Percentiles rank a stretch among this genome's conserved stretches.
These are phyloP conservation scores for Brachionus rubens DNA, from an alignment of 1,140 invertebrate genomes.

Conservation along the genomic window DNA sequence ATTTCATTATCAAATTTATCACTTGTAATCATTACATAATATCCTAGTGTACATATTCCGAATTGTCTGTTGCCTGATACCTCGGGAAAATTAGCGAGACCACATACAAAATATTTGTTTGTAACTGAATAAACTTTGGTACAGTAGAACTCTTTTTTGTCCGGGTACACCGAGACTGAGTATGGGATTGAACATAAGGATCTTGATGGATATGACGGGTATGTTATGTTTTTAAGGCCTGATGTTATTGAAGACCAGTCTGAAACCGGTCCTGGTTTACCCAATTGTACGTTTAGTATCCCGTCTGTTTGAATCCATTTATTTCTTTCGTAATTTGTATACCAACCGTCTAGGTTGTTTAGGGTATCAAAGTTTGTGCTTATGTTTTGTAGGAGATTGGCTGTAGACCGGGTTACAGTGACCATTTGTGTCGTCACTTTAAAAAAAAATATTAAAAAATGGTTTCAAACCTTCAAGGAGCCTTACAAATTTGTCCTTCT, in stretches of 20 bases:
- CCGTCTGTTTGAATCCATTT: slow-evolving; percentile 19
- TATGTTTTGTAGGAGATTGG: not conserved
- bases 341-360: not conserved
- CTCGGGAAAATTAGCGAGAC: not conserved
- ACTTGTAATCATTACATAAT: slow-evolving; percentile 22
- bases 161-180: not conserved
- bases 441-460: not conserved
- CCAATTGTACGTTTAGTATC: not conserved
- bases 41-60: not conserved
- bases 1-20: slow-evolving; percentile 24
- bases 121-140: not conserved
- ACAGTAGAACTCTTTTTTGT: slow-evolving; percentile 12
- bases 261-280: not conserved
- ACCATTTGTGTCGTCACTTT: slow-evolving; percentile 3
- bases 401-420: slow-evolving; percentile 10
- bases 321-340: slow-evolving; percentile 1
- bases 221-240: not conserved
- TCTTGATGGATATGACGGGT: not conserved
- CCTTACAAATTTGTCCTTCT: slow-evolving; percentile 7
- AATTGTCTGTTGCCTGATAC: not conserved
- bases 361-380: slow-evolving; percentile 15
- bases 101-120: not conserved
- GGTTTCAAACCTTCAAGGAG: no score
- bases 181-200: not conserved
- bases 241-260: slow-evolving; percentile 23